These are phyloP conservation scores for Drosophila persimilis DNA, from an alignment of 1,140 invertebrate genomes.

Conservation along the genomic window DNA sequence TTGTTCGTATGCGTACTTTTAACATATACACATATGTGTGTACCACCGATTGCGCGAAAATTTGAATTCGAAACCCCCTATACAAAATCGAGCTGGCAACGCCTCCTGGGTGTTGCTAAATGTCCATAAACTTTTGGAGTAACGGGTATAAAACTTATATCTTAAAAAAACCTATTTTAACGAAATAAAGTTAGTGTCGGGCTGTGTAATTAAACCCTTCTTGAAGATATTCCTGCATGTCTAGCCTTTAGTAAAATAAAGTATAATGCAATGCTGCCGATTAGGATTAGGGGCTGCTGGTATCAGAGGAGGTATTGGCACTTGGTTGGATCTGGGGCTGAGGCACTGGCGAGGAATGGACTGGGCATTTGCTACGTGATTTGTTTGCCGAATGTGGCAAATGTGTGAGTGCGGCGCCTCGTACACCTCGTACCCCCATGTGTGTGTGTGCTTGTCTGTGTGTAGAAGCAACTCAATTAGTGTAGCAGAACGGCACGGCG, in stretches of 20 bases:
- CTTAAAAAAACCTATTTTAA: no score
- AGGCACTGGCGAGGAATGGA: neutral
- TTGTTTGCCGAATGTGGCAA: constrained; percentile 79
- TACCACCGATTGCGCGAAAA: no score
- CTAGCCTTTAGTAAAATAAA: constrained; percentile 16
- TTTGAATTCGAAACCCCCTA: no score
- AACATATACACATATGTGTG: no score
- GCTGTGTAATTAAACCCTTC: no score
- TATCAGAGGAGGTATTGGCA: neutral
- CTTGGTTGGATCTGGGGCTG: neutral
- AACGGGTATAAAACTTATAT: no score
- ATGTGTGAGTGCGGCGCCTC: constrained; percentile 41
- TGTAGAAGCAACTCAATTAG: constrained; percentile 60
- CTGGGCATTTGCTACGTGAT: constrained; percentile 62
- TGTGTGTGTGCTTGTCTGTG: neutral
- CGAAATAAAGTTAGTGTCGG: no score
- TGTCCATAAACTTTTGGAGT: no score
- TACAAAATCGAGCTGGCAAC: no score
- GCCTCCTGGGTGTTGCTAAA: no score
- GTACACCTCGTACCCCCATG: neutral
- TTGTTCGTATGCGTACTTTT: no score
- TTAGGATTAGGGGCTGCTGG: constrained; percentile 12
- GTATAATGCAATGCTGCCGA: constrained; percentile 19
- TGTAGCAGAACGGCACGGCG: constrained; percentile 40
- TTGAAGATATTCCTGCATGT: no score